phyloP scores from a whole-genome alignment of 1,140 invertebrate genomes.

The Chironomus striatipennis region DNA sequence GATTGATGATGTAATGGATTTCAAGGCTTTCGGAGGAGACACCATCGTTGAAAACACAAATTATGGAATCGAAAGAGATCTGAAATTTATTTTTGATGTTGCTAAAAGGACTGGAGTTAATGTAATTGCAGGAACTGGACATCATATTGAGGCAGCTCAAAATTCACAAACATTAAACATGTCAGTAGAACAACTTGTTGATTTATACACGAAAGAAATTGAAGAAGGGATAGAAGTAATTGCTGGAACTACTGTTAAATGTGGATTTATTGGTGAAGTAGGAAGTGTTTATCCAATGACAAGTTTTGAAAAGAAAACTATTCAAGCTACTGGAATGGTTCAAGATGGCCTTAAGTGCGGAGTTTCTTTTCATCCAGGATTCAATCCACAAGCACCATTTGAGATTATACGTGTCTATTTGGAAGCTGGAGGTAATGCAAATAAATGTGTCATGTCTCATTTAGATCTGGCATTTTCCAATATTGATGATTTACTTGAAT shows the following conservation, averaged over 20 bases:
- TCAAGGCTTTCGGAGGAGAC: conserved; percentile 59
- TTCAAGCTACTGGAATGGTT: conserved; percentile 57
- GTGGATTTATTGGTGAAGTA: conserved; percentile 77
- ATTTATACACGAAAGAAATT: conserved; percentile 37
- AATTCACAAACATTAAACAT: conserved; percentile 29
- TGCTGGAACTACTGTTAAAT: conserved; percentile 46
- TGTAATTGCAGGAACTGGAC: conserved; percentile 70
- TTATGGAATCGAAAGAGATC: conserved; percentile 56
- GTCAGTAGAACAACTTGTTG: conserved; percentile 35
- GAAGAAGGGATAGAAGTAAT: conserved; percentile 35
- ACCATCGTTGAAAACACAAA: conserved; percentile 76
- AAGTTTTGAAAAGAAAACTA: conserved; percentile 69
- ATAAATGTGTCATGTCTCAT: conserved; percentile 74
- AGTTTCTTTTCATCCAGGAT: conserved; percentile 75
- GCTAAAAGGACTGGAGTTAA: conserved; percentile 57
- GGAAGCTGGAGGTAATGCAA: conserved; percentile 65
- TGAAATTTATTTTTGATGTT: conserved; percentile 51
- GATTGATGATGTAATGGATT: conserved; percentile 56
- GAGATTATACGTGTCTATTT: conserved; percentile 69
- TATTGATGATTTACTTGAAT: conserved; percentile 56
- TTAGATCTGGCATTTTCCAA: conserved; percentile 64
- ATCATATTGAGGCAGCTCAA: conserved; percentile 35
- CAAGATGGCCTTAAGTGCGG: conserved; percentile 58
- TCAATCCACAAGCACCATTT: conserved; percentile 57
- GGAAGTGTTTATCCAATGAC: conserved; percentile 68